Percentiles rank a stretch among this genome's conserved stretches.
Evolutionary conservation across 2,888 invertebrate species (phyloP).

Genomic region (Empis stercorea): DNA sequence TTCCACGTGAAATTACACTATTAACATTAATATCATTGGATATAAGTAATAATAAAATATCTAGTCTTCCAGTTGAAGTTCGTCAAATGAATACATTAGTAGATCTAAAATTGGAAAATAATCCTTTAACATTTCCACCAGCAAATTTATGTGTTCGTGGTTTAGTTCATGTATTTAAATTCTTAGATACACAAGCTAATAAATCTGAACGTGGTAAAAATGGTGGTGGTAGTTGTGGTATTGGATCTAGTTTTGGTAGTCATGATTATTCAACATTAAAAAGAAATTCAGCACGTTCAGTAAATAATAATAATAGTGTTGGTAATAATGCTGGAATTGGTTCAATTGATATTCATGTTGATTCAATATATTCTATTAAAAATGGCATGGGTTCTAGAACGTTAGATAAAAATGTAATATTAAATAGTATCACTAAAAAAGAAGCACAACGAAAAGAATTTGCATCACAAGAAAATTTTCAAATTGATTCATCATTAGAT

Average conservation of each 20-base stretch:
- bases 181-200: constrained; percentile 76
- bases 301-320: no score
- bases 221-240: constrained; percentile 69
- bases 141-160: constrained; percentile 61
- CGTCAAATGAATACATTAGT: constrained; percentile 74
- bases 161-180: constrained; percentile 89
- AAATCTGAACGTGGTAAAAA: constrained; percentile 41
- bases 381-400: neutral
- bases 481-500: no score
- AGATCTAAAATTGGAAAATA: constrained; percentile 71
- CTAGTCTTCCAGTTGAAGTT: constrained; percentile 75
- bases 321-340: neutral
- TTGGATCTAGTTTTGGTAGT: constrained; percentile 33
- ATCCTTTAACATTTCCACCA: constrained; percentile 84
- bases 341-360: neutral
- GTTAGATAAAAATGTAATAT: neutral
- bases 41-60: constrained; percentile 82
- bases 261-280: neutral
- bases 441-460: neutral
- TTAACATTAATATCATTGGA: constrained; percentile 74
- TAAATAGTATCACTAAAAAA: neutral
- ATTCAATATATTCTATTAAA: neutral
- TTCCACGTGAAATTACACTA: constrained; percentile 81
- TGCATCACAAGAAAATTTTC: neutral
- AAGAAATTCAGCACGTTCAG: neutral